phyloP scores from a whole-genome alignment of 2,888 invertebrate genomes.

The Eupithecia pulchellata region DNA sequence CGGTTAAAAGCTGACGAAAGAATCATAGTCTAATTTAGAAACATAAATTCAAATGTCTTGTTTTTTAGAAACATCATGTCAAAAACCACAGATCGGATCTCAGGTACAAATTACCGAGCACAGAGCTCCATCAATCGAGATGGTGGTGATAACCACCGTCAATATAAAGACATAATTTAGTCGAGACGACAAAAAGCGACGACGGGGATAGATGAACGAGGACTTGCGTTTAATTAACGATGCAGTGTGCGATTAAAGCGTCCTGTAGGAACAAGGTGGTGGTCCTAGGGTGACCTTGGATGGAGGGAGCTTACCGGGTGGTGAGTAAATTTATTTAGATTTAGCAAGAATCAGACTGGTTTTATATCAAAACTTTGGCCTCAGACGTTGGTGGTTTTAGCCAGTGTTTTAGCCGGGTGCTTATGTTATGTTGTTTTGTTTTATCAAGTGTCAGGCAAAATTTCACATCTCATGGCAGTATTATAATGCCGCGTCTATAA shows the following conservation, averaged over 20 bases:
- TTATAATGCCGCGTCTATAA: neutral
- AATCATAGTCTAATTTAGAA: neutral
- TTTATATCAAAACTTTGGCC: neutral
- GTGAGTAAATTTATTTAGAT: neutral
- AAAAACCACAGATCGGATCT: conserved; percentile 60
- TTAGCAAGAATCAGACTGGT: neutral
- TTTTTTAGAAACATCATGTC: conserved; percentile 41
- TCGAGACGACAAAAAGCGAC: conserved; percentile 74
- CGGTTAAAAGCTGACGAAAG: neutral
- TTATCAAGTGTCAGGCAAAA: no score
- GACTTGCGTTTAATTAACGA: conserved; percentile 78
- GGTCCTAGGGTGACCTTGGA: conserved; percentile 6
- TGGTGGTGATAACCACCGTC: conserved; percentile 75
- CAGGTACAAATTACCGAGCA: conserved; percentile 81
- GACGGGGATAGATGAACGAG: conserved; percentile 78
- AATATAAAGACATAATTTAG: conserved; percentile 84
- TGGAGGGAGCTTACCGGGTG: neutral
- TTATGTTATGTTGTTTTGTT: no score
- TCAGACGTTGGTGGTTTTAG: no score
- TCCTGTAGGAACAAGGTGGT: conserved; percentile 57
- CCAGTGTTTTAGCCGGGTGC: no score
- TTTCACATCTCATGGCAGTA: neutral
- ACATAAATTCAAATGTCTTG: neutral
- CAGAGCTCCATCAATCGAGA: conserved; percentile 75
- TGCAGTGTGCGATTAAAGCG: conserved; percentile 68